Evolutionary conservation across 2,797 vertebrate genomes (phyloP).

Genomic region (Phalanger gymnotis): DNA sequence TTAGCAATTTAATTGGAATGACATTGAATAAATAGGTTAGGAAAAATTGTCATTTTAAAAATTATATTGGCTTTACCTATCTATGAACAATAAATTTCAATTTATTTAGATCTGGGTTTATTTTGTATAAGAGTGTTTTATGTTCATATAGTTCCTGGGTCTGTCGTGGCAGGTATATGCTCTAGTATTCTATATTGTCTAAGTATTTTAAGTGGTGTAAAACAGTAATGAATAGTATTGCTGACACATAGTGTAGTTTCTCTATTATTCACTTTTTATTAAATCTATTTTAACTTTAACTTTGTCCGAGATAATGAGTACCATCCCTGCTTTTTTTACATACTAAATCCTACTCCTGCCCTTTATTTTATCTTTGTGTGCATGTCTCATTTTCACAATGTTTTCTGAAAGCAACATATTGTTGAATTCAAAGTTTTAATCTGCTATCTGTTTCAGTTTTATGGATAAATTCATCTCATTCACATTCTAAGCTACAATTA

Average conservation of each 20-base stretch:
- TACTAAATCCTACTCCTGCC: background rate
- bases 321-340: background rate
- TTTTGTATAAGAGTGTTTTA: too few relatives aligned
- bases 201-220: background rate
- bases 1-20: too few relatives aligned
- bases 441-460: too few relatives aligned
- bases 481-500: background rate
- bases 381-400: background rate
- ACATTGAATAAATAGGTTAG: too few relatives aligned
- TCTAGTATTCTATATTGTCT: background rate
- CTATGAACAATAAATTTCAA: too few relatives aligned
- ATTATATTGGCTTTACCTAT: too few relatives aligned
- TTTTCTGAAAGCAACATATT: background rate
- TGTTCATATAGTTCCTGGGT: background rate
- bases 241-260: background rate
- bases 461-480: background rate
- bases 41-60: too few relatives aligned
- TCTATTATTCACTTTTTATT: background rate
- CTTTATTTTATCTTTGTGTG: background rate
- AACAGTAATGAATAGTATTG: background rate
- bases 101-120: too few relatives aligned
- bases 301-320: background rate
- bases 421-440: background rate
- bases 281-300: background rate
- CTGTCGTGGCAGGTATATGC: background rate